Evolutionary conservation across 2,888 invertebrate species (phyloP).

Genomic region (Gastrophysa polygoni): DNA sequence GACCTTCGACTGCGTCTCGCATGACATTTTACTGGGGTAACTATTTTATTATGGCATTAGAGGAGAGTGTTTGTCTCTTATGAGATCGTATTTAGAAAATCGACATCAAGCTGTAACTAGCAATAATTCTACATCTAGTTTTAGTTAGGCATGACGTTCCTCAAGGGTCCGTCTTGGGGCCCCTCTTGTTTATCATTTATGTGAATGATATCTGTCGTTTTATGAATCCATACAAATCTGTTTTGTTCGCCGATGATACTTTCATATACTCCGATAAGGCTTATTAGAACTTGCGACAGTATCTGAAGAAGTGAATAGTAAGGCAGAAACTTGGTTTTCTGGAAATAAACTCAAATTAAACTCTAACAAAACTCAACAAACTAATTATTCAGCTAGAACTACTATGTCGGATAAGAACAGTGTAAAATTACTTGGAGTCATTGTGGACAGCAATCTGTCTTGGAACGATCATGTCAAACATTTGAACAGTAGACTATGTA

Average conservation of each 20-base stretch:
- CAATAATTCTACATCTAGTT: not conserved
- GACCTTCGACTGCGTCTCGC: not conserved
- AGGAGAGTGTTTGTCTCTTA: not conserved
- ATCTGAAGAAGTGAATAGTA: not conserved
- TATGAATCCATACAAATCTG: constrained; percentile 3
- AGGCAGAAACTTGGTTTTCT: constrained; percentile 5
- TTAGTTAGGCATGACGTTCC: not conserved
- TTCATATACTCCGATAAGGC: not conserved
- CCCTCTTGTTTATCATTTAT: not conserved
- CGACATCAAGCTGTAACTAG: not conserved
- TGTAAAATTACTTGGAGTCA: constrained; percentile 15
- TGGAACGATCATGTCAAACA: constrained; percentile 7
- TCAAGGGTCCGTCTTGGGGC: not conserved
- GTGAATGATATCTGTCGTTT: not conserved
- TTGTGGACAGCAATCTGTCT: constrained; percentile 12
- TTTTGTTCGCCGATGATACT: constrained; percentile 6
- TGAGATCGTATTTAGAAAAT: not conserved
- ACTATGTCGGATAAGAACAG: constrained; percentile 1
- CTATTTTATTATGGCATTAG: not conserved
- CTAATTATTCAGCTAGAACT: constrained; percentile 1
- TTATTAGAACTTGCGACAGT: not conserved
- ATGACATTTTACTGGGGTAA: not conserved
- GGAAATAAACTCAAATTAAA: not conserved
- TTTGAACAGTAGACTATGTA: constrained; percentile 6
- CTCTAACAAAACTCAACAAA: not conserved